Percentiles rank a stretch among this genome's conserved stretches.
Conservation (phyloP, 2,113 vertebrate genomes). For the Trematocara unimaculatum region DNA sequence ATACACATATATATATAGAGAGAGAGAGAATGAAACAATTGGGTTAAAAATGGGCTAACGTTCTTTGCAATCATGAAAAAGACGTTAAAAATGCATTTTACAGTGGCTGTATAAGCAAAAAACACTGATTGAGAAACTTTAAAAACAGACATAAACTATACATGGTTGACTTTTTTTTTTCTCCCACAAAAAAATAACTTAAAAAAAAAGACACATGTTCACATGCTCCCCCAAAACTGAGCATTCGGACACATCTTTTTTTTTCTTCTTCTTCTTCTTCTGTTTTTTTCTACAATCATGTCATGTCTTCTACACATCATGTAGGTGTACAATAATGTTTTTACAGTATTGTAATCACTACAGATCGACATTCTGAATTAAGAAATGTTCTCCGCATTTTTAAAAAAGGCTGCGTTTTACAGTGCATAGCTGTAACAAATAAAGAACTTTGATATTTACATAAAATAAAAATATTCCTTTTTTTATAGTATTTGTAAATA, state of each 20-base stretch:
- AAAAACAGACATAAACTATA: slow-evolving; percentile 75
- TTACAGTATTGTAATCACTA: slow-evolving; percentile 86
- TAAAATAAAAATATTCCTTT: slow-evolving; percentile 97
- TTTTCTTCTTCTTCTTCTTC: slow-evolving; percentile 40
- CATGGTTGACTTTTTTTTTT: slow-evolving; percentile 52
- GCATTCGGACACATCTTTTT: slow-evolving; percentile 61
- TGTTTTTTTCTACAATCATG: slow-evolving; percentile 86
- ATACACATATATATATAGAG: no score
- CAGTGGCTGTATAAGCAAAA: slow-evolving; percentile 63
- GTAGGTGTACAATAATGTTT: slow-evolving; percentile 88
- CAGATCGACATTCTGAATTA: slow-evolving; percentile 95
- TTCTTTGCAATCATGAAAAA: slow-evolving; percentile 72
- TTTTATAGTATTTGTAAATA: slow-evolving; percentile 91
- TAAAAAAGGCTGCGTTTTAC: slow-evolving; percentile 99
- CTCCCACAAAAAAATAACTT: slow-evolving; percentile 57
- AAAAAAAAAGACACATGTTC: slow-evolving; percentile 68
- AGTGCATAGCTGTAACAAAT: slow-evolving; percentile 99
- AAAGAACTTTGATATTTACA: slow-evolving; percentile 96
- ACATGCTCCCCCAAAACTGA: slow-evolving; percentile 64
- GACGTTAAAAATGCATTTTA: slow-evolving; percentile 71
- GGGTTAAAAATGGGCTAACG: slow-evolving; percentile 62
- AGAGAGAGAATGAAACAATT: slow-evolving; percentile 48
- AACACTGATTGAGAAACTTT: slow-evolving; percentile 69
- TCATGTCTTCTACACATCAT: slow-evolving; percentile 88
- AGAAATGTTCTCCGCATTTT: slow-evolving; percentile 89